Evolutionary conservation across 2,888 invertebrate species (phyloP).

Genomic region (Tetranychus truncatus): DNA sequence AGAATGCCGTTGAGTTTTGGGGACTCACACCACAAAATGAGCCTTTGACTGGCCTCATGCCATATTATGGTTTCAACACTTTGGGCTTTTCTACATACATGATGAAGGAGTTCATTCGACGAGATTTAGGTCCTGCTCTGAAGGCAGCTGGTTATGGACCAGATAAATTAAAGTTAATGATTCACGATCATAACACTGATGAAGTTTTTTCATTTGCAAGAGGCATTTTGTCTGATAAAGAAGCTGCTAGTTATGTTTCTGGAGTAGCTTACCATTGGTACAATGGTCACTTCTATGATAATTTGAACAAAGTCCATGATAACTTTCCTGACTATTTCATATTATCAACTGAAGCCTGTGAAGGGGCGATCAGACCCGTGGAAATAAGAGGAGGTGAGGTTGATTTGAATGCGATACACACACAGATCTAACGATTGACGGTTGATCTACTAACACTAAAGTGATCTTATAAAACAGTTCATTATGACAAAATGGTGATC

Average conservation of each 20-base stretch:
- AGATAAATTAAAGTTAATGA: slow-evolving; percentile 45
- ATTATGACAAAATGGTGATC: too few relatives aligned
- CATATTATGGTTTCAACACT: too few relatives aligned
- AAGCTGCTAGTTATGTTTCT: slow-evolving; percentile 38
- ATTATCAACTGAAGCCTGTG: slow-evolving; percentile 61
- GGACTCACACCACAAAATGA: slow-evolving; percentile 73
- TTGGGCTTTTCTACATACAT: slow-evolving; percentile 18
- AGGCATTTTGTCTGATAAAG: slow-evolving; percentile 25
- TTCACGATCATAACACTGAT: slow-evolving; percentile 46
- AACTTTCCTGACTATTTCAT: slow-evolving; percentile 48
- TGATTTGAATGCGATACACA: too few relatives aligned
- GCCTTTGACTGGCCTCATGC: too few relatives aligned
- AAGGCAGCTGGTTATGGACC: slow-evolving; percentile 39
- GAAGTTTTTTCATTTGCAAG: not conserved
- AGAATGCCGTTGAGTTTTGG: slow-evolving; percentile 48
- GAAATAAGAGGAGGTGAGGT: slow-evolving; percentile 1
- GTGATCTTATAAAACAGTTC: too few relatives aligned
- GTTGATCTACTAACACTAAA: too few relatives aligned
- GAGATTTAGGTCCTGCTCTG: slow-evolving; percentile 56
- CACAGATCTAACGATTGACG: too few relatives aligned
- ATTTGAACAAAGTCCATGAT: slow-evolving; percentile 36
- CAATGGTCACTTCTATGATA: slow-evolving; percentile 38
- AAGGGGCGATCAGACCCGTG: slow-evolving; percentile 33
- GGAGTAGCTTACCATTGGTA: slow-evolving; percentile 74
- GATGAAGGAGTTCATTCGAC: slow-evolving; percentile 48